phyloP scores from a whole-genome alignment of 2,888 invertebrate species.

The Zonitis immaculata region DNA sequence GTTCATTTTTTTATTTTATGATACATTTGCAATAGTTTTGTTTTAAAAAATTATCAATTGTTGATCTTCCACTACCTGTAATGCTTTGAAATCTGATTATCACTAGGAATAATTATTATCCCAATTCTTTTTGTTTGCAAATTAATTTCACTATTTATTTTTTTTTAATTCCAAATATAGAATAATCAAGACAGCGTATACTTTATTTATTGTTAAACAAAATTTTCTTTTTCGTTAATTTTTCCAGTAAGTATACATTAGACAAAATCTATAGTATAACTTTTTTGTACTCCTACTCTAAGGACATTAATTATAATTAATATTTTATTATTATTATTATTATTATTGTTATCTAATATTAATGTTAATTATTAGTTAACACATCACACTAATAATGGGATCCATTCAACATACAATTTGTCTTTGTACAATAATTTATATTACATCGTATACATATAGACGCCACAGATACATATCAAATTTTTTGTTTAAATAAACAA shows the following conservation, averaged over 20 bases:
- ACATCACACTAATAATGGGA: conserved; percentile 35
- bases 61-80: conserved; percentile 2
- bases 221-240: conserved; percentile 4
- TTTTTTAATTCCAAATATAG: neutral
- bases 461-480: conserved; percentile 17
- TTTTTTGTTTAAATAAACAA: neutral
- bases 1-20: conserved; percentile 13
- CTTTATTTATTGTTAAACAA: conserved; percentile 14
- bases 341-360: neutral
- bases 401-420: conserved; percentile 31
- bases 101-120: conserved; percentile 2
- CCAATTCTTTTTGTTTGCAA: neutral
- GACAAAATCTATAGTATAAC: conserved; percentile 7
- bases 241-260: conserved; percentile 19
- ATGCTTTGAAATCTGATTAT: neutral
- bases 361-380: conserved; percentile 16
- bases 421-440: conserved; percentile 44
- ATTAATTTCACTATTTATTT: neutral
- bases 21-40: conserved; percentile 23
- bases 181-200: conserved; percentile 20
- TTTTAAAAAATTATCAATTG: conserved; percentile 21
- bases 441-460: conserved; percentile 42
- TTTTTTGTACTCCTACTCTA: conserved; percentile 18
- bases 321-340: neutral
- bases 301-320: conserved; percentile 11